Conservation (phyloP, 2,113 vertebrate genomes). For the Rhinopomastus cyanomelas region DNA sequence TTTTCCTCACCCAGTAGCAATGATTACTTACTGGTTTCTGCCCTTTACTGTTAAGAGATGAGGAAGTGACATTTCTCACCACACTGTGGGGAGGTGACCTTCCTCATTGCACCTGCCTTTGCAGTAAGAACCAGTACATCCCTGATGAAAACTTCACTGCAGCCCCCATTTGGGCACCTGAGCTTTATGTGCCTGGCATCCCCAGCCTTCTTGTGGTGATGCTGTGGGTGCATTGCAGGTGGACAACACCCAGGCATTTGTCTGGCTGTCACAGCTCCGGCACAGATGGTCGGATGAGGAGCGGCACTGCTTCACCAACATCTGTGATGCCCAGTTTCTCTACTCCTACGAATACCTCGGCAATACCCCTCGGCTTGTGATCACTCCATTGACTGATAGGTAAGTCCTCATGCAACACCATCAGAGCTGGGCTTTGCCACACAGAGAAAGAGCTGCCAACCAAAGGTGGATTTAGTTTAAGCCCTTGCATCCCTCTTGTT, state of each 20-base stretch:
- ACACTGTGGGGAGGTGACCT: neutral
- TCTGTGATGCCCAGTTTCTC: slow-evolving; percentile 93
- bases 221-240: slow-evolving; percentile 70
- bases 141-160: rapidly evolving
- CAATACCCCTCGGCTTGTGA: slow-evolving; percentile 93
- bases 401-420: slow-evolving; percentile 5
- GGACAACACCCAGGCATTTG: slow-evolving; percentile 88
- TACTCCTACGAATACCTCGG: slow-evolving; percentile 97
- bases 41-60: neutral
- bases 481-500: neutral
- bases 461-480: neutral
- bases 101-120: neutral
- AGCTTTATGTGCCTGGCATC: neutral
- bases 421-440: neutral
- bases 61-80: neutral
- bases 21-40: neutral
- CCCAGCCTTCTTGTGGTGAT: rapidly evolving
- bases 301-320: slow-evolving; percentile 90
- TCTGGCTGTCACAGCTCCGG: slow-evolving; percentile 94
- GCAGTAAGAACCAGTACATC: neutral
- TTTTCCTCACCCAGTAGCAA: neutral
- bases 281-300: slow-evolving; percentile 90
- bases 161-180: neutral
- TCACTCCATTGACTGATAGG: slow-evolving; percentile 97
- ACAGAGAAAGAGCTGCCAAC: neutral